phyloP scores from a whole-genome alignment of 2,797 vertebrate genomes.

The Labeo calbasu region DNA sequence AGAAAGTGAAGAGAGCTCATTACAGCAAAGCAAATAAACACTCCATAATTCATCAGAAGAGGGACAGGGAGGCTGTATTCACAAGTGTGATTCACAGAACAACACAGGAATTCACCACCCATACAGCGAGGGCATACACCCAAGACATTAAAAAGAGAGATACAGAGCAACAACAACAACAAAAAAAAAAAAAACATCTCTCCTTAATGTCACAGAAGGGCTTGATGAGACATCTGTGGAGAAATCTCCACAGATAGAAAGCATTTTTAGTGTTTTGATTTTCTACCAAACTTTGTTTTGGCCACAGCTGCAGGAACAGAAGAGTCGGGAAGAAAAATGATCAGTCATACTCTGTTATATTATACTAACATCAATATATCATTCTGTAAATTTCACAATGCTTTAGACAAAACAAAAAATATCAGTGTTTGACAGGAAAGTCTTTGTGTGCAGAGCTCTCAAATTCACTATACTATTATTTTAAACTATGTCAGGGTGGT shows the following conservation, averaged over 20 bases:
- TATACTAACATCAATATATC: background rate
- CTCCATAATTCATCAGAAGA: constrained; percentile 38
- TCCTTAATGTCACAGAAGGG: background rate
- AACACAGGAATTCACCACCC: constrained; percentile 1
- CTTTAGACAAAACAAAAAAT: background rate
- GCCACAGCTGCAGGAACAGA: constrained; percentile 9
- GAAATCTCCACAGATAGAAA: background rate
- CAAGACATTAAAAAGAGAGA: background rate
- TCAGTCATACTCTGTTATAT: background rate
- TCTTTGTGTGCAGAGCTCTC: background rate
- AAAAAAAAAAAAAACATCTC: background rate
- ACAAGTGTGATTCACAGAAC: constrained; percentile 21
- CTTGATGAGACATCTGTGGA: constrained; percentile 2
- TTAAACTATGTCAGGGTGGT: background rate
- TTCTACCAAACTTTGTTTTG: constrained; percentile 11
- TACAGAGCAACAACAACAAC: too few species aligned
- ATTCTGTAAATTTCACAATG: background rate
- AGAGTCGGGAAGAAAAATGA: background rate
- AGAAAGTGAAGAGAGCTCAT: constrained; percentile 1
- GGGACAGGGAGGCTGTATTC: constrained; percentile 1
- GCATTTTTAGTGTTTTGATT: background rate
- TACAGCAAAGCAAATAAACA: constrained; percentile 33
- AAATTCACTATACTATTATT: background rate
- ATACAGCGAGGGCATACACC: constrained; percentile 20
- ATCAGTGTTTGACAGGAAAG: background rate